Evolutionary conservation across 1,140 invertebrate genomes (phyloP).

Genomic region (Manduca sexta): DNA sequence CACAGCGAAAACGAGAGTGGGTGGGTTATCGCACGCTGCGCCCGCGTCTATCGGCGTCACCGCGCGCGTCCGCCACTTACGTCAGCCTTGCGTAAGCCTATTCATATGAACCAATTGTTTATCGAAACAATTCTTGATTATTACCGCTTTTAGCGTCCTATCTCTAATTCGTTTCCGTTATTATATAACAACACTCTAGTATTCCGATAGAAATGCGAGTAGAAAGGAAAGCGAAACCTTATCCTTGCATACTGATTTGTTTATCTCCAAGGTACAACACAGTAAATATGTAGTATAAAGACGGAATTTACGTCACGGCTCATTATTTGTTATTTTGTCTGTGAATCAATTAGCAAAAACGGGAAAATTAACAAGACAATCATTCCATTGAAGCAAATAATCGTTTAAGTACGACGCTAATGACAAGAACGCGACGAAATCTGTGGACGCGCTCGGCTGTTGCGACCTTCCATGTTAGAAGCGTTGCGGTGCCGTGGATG

Average conservation of each 20-base stretch:
- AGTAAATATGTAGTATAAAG: too few relatives aligned
- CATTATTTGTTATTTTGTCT: too few relatives aligned
- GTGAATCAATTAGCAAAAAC: background rate
- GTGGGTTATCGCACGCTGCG: constrained; percentile 20
- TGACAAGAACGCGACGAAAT: constrained; percentile 30
- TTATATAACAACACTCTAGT: too few relatives aligned
- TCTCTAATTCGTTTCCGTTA: constrained; percentile 3
- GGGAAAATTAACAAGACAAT: constrained; percentile 12
- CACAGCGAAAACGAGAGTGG: constrained; percentile 39
- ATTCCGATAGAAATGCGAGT: too few relatives aligned
- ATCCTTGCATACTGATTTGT: too few relatives aligned
- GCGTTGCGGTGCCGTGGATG: constrained; percentile 8
- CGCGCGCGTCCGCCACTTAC: constrained; percentile 13
- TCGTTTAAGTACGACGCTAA: constrained; percentile 27
- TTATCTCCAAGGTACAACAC: too few relatives aligned
- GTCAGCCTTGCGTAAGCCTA: constrained; percentile 19
- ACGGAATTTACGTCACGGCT: too few relatives aligned
- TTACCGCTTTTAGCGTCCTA: constrained; percentile 14
- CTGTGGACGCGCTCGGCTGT: constrained; percentile 24
- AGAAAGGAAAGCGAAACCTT: too few relatives aligned
- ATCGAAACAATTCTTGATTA: constrained; percentile 17
- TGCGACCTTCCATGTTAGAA: constrained; percentile 13
- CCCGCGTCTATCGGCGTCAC: constrained; percentile 23
- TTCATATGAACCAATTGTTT: constrained; percentile 18
- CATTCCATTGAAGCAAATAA: constrained; percentile 17